Conservation (phyloP, 2,113 vertebrate species). For the Ictidomys tridecemlineatus region DNA sequence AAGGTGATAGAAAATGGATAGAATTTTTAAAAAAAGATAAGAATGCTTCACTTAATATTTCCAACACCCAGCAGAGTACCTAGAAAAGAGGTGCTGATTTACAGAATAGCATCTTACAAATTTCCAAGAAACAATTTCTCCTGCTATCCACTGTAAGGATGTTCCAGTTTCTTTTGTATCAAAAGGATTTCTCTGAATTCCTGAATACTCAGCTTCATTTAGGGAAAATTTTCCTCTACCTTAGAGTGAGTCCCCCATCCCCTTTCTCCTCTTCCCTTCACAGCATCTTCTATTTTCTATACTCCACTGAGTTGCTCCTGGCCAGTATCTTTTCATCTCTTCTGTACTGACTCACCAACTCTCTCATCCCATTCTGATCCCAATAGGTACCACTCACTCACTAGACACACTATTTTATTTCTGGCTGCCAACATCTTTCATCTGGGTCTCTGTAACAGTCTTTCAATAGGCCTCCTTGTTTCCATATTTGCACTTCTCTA, state of each 20-base stretch:
- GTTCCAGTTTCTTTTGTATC: neutral
- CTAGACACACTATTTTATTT: neutral
- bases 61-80: neutral
- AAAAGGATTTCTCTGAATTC: neutral
- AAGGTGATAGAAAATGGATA: neutral
- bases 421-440: neutral
- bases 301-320: neutral
- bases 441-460: neutral
- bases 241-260: neutral
- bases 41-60: neutral
- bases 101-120: neutral
- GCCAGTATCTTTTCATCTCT: neutral
- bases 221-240: neutral
- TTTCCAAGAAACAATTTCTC: neutral
- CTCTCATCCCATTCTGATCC: neutral
- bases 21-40: constrained; percentile 5
- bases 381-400: neutral
- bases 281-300: neutral
- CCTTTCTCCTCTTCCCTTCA: neutral
- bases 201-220: neutral
- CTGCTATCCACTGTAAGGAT: neutral
- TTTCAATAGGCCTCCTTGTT: neutral
- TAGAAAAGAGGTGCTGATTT: neutral
- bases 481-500: neutral
- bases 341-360: neutral